Conservation (phyloP, 2,888 invertebrate genomes). For the Chymomyza amoena region DNA sequence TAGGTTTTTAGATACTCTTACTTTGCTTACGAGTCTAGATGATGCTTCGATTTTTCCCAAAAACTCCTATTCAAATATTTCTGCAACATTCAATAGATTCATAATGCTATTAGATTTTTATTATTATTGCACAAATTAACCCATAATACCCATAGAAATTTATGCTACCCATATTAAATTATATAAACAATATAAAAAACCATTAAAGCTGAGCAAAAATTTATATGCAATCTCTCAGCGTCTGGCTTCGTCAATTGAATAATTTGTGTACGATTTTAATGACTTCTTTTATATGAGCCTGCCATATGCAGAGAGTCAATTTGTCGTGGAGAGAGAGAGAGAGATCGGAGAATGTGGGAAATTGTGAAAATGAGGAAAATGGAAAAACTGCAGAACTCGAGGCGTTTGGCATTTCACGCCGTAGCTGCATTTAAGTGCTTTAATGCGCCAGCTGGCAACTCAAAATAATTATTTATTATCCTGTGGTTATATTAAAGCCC, state of each 20-base stretch:
- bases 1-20: no score
- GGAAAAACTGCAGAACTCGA: background rate
- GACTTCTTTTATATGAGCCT: background rate
- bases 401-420: slow-evolving; percentile 31
- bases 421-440: slow-evolving; percentile 43
- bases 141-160: background rate
- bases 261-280: background rate
- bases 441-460: slow-evolving; percentile 19
- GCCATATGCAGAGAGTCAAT: background rate
- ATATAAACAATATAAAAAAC: background rate
- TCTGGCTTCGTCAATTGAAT: background rate
- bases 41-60: no score
- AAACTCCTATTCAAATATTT: no score
- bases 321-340: background rate
- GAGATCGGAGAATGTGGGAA: background rate
- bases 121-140: background rate
- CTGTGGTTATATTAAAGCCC: slow-evolving; percentile 25
- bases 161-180: background rate
- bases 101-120: no score
- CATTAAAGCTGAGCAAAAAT: background rate
- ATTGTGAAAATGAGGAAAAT: background rate
- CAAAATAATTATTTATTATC: slow-evolving; percentile 51
- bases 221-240: background rate
- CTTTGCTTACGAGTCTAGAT: no score
- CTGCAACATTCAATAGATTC: no score